Evolutionary conservation across 2,797 vertebrate genomes (phyloP).

Genomic region (Gymnocypris eckloni): DNA sequence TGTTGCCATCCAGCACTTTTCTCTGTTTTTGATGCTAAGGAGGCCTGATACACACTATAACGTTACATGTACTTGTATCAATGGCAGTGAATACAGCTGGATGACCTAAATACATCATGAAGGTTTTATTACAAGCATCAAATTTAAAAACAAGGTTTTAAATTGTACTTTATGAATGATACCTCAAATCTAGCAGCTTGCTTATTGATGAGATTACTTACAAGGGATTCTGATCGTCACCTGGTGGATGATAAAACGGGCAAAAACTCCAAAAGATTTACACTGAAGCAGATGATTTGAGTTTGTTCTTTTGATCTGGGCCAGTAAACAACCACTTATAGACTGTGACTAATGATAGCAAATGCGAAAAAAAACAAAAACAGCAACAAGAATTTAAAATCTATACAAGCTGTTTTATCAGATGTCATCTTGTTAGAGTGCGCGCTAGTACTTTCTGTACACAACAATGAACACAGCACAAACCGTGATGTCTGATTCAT

Average conservation of each 20-base stretch:
- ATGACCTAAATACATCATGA: conserved; percentile 24
- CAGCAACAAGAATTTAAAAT: background rate
- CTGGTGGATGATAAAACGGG: background rate
- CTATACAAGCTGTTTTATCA: background rate
- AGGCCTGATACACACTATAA: conserved; percentile 13
- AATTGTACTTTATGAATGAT: background rate
- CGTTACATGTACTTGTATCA: conserved; percentile 15
- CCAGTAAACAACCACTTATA: background rate
- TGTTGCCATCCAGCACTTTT: conserved; percentile 26
- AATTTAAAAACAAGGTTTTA: background rate
- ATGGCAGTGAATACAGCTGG: background rate
- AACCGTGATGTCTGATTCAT: background rate
- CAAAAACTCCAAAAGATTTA: background rate
- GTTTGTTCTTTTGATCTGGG: background rate
- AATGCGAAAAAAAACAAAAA: background rate
- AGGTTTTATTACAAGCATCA: conserved; percentile 6
- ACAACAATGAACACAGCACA: background rate
- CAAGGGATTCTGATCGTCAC: background rate
- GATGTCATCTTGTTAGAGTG: background rate
- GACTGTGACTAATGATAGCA: background rate
- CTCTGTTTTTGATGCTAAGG: conserved; percentile 1
- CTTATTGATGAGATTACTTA: background rate
- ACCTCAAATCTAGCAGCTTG: background rate
- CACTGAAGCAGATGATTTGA: conserved; percentile 1
- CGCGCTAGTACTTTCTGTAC: background rate